These are phyloP conservation scores for Leptothorax acervorum DNA, from an alignment of 2,888 invertebrate species.

Conservation along the genomic window DNA sequence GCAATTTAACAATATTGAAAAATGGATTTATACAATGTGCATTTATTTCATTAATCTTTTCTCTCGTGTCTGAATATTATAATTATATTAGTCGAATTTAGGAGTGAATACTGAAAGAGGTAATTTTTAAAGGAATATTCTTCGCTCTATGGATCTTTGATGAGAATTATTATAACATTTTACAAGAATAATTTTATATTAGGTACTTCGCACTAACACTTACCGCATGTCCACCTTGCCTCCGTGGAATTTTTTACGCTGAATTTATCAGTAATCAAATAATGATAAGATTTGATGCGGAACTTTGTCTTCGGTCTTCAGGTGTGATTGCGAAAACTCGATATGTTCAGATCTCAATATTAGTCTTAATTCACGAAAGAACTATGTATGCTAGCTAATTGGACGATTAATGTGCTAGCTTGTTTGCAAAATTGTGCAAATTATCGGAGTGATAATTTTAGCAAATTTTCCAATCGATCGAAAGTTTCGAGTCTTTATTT, in stretches of 20 bases:
- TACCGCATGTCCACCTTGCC: constrained; percentile 53
- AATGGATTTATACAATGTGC: no score
- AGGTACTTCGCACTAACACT: constrained; percentile 45
- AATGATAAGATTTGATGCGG: constrained; percentile 73
- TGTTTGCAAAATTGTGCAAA: neutral
- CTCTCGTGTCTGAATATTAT: neutral
- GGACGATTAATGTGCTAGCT: neutral
- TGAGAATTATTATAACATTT: neutral
- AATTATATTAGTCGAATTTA: neutral
- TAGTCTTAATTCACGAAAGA: neutral
- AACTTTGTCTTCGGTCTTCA: neutral
- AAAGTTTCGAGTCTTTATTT: neutral
- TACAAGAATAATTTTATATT: constrained; percentile 43
- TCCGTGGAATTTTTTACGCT: constrained; percentile 72
- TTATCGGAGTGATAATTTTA: neutral
- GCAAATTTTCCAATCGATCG: neutral
- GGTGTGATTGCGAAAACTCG: constrained; percentile 11
- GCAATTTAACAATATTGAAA: neutral
- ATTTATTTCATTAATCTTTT: neutral
- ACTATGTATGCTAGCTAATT: neutral
- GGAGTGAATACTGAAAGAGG: neutral
- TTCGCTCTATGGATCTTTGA: neutral
- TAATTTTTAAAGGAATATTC: neutral
- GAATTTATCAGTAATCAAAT: constrained; percentile 79
- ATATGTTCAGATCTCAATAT: constrained; percentile 14